phyloP scores from a whole-genome alignment of 1,140 invertebrate genomes.

The Drosophila oshimai region DNA sequence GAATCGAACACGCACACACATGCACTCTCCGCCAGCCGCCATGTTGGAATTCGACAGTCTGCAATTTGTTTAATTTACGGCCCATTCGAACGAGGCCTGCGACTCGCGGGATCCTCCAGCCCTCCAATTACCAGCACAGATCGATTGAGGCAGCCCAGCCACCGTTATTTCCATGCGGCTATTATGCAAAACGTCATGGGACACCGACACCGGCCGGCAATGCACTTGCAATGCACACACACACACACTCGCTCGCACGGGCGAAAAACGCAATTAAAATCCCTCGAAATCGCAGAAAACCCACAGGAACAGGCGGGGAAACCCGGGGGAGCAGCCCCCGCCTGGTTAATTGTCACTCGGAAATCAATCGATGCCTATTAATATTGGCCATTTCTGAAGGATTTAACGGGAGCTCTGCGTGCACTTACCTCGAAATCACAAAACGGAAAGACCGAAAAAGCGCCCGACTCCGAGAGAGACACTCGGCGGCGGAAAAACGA shows the following conservation, averaged over 20 bases:
- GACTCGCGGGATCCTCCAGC: too few species aligned
- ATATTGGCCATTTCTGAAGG: constrained; percentile 18
- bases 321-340: constrained; percentile 1
- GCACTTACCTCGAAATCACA: constrained; percentile 76
- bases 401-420: constrained; percentile 43
- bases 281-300: background rate
- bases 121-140: background rate
- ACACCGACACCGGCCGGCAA: constrained; percentile 42
- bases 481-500: background rate
- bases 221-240: background rate
- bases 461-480: constrained; percentile 6
- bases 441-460: constrained; percentile 66
- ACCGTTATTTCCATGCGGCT: constrained; percentile 10
- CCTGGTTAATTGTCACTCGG: constrained; percentile 10
- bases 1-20: constrained; percentile 7
- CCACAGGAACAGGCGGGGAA: background rate
- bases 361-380: constrained; percentile 59
- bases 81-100: background rate
- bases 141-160: background rate
- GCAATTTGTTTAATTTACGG: background rate
- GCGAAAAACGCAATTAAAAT: background rate
- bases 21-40: constrained; percentile 32
- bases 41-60: constrained; percentile 53
- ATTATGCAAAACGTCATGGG: constrained; percentile 33
- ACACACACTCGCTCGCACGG: background rate